Base-by-base conservation (phyloP, 2,888 invertebrate genomes). In the Heliconius aoede region DNA sequence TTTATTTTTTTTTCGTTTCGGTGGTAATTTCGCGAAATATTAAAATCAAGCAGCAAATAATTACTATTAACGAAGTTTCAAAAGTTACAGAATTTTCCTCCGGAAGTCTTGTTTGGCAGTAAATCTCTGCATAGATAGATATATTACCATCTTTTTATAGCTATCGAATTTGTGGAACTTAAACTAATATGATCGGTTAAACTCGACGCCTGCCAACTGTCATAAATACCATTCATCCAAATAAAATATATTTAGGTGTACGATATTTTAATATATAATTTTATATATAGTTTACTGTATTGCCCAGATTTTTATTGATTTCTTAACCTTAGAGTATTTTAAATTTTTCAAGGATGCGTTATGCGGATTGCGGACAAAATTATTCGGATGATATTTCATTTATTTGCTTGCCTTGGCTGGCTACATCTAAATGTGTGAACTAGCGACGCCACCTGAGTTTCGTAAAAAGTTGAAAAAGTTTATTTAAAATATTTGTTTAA, bases 301-400 rank as follows among this genome's bases (percentile, higher is more conserved):
- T 30, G 40, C 28, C 32, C 55, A 55, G 21, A 69, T 26, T 32
- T 64, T 71, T 62, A 58, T 75, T 71, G 71, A 75, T 75, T 58
- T 71, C n/a, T 58, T 32, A 71, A 71, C 36, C 64, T 74, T 68
- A 68, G 28, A 65, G 21, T 36, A 72, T 72, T 72, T 72, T 36
- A 3, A 71, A 30, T 21, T 51, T 68, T 30, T 11, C 51, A 28
- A 51, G 46, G 51, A 28, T n/a, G 68, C 13, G 21, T 21, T n/a
- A n/a, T n/a, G n/a, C n/a, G n/a, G n/a, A n/a, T n/a, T n/a, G n/a
- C n/a, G n/a, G n/a, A n/a, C n/a, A 13, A n/a, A 30, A 11, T 68
- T 51, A 13, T 28, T 26, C 21, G 24, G 64, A 46, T 28, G 28
- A 69, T 69, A 46, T 51, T 30, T 28, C 26, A 4, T 55, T 69